Evolutionary conservation across 2,888 invertebrate genomes (phyloP).

Genomic region (Plebejus melissa): DNA sequence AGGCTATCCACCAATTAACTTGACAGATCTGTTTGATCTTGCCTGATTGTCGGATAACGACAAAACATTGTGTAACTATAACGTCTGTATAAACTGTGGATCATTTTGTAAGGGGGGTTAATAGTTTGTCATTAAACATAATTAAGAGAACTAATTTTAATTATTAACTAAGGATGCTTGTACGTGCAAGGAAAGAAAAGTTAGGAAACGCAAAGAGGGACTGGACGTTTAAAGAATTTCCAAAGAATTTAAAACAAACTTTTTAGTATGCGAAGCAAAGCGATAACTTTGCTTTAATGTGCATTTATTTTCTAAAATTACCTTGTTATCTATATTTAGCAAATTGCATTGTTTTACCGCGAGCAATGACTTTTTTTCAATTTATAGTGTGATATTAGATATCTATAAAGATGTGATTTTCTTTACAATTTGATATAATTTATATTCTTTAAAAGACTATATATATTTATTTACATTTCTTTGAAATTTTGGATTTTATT

Average conservation of each 20-base stretch:
- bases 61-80: background rate
- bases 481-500: background rate
- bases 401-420: background rate
- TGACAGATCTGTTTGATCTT: too few relatives aligned
- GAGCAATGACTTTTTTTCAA: conserved; percentile 19
- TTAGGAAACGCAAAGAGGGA: background rate
- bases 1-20: too few relatives aligned
- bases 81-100: background rate
- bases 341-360: background rate
- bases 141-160: background rate
- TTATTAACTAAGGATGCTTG: background rate
- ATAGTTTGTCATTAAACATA: background rate
- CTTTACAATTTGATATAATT: background rate
- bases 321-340: conserved; percentile 10
- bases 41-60: background rate
- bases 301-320: background rate
- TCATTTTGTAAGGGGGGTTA: background rate
- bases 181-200: background rate
- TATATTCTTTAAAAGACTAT: background rate
- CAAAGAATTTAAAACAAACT: background rate
- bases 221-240: background rate
- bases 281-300: background rate
- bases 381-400: conserved; percentile 23
- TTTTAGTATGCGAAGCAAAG: background rate
- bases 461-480: background rate